Evolutionary conservation across 2,888 invertebrate genomes (phyloP).

Genomic region (Acheta domesticus): DNA sequence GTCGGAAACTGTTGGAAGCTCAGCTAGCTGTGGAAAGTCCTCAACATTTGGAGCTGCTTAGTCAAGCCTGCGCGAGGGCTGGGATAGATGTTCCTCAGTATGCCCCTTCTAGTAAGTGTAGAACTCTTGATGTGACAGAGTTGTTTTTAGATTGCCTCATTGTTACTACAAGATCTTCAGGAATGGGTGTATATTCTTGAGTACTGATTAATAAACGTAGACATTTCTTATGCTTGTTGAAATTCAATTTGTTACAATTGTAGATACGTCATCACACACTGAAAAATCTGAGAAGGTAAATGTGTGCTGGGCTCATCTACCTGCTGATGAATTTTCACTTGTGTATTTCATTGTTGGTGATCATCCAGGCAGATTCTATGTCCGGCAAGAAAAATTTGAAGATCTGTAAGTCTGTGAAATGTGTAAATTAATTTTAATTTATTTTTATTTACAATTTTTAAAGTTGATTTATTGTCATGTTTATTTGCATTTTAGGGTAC

Average conservation of each 20-base stretch:
- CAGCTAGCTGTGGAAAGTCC: neutral
- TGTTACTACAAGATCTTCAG: too few species aligned
- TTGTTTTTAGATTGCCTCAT: too few species aligned
- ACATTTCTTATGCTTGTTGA: too few species aligned
- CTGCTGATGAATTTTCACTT: neutral
- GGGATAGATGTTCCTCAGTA: too few species aligned
- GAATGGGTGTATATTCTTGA: too few species aligned
- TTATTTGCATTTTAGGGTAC: neutral
- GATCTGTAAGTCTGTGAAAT: neutral
- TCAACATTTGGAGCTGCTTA: neutral
- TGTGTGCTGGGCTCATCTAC: neutral
- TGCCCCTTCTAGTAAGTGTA: too few species aligned
- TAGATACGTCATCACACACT: too few species aligned
- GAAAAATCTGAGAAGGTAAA: neutral
- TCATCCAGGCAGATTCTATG: neutral
- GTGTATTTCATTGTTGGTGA: neutral
- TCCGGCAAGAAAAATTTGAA: neutral
- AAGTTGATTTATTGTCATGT: neutral
- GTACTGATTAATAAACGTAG: too few species aligned
- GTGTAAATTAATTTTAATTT: neutral
- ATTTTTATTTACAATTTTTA: neutral
- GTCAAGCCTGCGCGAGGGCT: neutral
- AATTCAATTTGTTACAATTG: too few species aligned
- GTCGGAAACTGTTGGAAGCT: neutral
- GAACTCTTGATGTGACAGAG: too few species aligned